Base-by-base conservation (phyloP, 2,113 vertebrate species). In the Lucifuga dentata region DNA sequence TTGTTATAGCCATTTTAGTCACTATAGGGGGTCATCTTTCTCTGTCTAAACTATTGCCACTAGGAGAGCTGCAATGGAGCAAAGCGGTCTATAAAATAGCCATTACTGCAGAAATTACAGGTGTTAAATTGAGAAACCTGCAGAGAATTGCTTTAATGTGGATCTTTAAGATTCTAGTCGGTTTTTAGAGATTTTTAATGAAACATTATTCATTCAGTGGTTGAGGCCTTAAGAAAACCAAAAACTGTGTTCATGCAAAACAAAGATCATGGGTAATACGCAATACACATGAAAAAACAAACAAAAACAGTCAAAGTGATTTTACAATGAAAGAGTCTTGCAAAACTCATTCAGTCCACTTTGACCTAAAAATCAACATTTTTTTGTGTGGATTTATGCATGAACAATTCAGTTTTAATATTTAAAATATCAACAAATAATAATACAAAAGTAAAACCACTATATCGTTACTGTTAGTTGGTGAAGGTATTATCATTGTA, bases 221-320 rank as follows among this genome's bases (percentile, higher is more conserved):
- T 69, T 59, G 76, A 57, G 51, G 55, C 60, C 66, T 85, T 51
- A 81, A 85, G 64, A 84, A 85, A 76, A 48, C 84, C 77, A 74
- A 68, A 86, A 72, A 83, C 21, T 48, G 55, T 11, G n/a, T 67
- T 66, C 15, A 12, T 35, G 11, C 58, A 56, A 13, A 39, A 23
- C 32, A 44, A 23, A 32, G 55, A 59, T 57, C 65, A 64, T 29
- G 57, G 62, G 65, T 17, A 57, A 76, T 66, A 69, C 49, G 49
- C 2, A 5, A 65, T 40, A 64, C 13, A 71, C 50, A 67, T 41
- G 57, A 45, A 49, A 44, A 64, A 59, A 55, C 35, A n/a, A n/a
- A n/a, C n/a, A n/a, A 29, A 5, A 29, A 7, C 19, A 46, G 40
- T 50, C 17, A 6, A 41, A 21, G 29, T 0, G 13, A 66, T 61